Percentiles rank a stretch among this genome's conserved stretches.
phyloP scores from a whole-genome alignment of 2,888 invertebrate species.

The Temnothorax rugatulus region DNA sequence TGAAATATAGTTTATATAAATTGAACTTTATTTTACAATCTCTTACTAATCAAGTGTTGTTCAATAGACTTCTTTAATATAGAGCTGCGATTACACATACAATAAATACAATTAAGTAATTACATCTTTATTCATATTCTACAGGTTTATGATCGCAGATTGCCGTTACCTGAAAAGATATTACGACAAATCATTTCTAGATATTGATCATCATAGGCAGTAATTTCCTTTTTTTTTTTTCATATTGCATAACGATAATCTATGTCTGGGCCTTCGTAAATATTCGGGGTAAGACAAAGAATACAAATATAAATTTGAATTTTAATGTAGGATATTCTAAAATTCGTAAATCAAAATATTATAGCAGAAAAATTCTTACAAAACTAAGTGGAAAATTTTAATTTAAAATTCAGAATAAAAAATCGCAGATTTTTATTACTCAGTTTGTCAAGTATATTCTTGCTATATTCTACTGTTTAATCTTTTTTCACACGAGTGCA shows the following conservation, averaged over 20 bases:
- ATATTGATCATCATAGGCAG: constrained; percentile 64
- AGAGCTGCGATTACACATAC: not conserved
- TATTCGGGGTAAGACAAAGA: not conserved
- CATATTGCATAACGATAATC: not conserved
- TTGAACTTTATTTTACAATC: not conserved
- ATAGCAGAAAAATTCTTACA: not conserved
- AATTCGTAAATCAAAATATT: not conserved
- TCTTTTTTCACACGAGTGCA: not conserved
- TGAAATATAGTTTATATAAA: not conserved
- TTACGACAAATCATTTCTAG: constrained; percentile 72
- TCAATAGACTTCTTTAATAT: not conserved
- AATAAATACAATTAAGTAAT: not conserved
- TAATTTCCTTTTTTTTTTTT: constrained; percentile 27
- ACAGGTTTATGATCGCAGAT: constrained; percentile 91
- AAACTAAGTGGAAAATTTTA: not conserved
- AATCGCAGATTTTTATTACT: not conserved
- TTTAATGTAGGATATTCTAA: not conserved
- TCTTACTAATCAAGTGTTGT: not conserved
- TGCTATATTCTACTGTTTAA: not conserved
- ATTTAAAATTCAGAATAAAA: not conserved
- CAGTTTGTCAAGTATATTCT: not conserved
- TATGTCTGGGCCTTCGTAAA: not conserved
- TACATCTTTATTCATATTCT: constrained; percentile 76
- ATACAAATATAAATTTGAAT: not conserved
- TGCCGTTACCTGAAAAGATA: constrained; percentile 87